Evolutionary conservation across 2,113 vertebrate genomes (phyloP), one percentile per base, ranked within the genome.

Genomic region (Hymenochirus boettgeri): DNA sequence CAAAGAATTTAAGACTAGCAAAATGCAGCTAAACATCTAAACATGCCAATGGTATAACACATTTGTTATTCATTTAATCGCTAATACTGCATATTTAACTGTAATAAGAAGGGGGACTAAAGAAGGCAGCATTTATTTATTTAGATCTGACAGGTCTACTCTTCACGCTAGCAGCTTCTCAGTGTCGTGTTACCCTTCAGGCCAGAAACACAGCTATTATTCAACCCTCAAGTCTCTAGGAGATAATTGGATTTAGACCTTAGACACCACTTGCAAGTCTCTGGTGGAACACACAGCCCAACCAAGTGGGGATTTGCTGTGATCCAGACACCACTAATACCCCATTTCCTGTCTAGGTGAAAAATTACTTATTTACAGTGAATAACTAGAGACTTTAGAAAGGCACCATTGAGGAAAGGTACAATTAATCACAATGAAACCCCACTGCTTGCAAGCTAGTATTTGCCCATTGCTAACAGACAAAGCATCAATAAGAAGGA

Each of bases 71-170:
- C 24, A 48, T 59, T 15, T 15, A 9, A 22, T 50, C 76, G 71
- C 70, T 79, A 67, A 66, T 73, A 73, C 61, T 75, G 61, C 72
- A 75, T 46, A 59, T 69, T 57, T 70, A 66, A 61, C 55, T 69
- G 56, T 69, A 33, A 69, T 57, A 76, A 29, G 57, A 71, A 29
- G 78, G 63, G 74, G 25, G 75, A 71, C 19, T 65, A 56, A 56
- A 64, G 58, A 70, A 70, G 54, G 22, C 65, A 70, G 35, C 18
- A 25, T 76, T 74, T 66, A 57, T 66, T 72, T 72, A 17, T 70
- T 75, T 74, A 71, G 75, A 69, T 70, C 54, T 63, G 58, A 54
- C 74, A 77, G 50, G 15, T 65, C 61, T 61, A 65, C 0, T 72
- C 23, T 70, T 79, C 70, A 62, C 42, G 46, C 45, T 2, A 2